These are phyloP conservation scores for Neodiprion lecontei DNA, from an alignment of 1,140 invertebrate species.

Conservation along the genomic window DNA sequence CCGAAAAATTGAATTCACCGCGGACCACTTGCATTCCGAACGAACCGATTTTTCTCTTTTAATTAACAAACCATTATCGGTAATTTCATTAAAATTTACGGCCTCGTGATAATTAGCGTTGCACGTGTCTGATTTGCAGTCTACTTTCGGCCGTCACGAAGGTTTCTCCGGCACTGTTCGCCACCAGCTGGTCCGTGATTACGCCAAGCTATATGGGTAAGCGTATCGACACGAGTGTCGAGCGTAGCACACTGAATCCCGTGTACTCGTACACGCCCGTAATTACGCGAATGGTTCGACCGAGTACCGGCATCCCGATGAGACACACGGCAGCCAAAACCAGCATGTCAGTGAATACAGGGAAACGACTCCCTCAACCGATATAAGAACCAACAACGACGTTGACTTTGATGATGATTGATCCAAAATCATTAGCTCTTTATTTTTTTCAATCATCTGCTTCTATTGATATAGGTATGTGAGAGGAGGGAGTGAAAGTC, in stretches of 20 bases:
- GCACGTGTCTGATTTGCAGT: conserved; percentile 29
- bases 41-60: no score
- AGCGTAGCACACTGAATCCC: neutral
- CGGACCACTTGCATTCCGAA: no score
- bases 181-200: neutral
- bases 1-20: no score
- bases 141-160: neutral
- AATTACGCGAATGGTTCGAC: conserved; percentile 24
- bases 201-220: no score
- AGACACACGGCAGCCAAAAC: neutral
- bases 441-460: no score
- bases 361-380: neutral
- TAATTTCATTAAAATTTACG: conserved; percentile 27
- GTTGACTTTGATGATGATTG: no score
- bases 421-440: no score
- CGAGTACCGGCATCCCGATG: conserved; percentile 19
- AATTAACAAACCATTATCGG: no score
- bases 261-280: conserved; percentile 20
- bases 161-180: neutral
- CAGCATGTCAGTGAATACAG: conserved; percentile 19
- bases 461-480: no score
- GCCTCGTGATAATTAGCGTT: conserved; percentile 18
- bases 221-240: neutral
- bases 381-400: neutral
- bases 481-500: no score